phyloP scores from a whole-genome alignment of 2,797 vertebrate genomes.

The Ciconia nigra region DNA sequence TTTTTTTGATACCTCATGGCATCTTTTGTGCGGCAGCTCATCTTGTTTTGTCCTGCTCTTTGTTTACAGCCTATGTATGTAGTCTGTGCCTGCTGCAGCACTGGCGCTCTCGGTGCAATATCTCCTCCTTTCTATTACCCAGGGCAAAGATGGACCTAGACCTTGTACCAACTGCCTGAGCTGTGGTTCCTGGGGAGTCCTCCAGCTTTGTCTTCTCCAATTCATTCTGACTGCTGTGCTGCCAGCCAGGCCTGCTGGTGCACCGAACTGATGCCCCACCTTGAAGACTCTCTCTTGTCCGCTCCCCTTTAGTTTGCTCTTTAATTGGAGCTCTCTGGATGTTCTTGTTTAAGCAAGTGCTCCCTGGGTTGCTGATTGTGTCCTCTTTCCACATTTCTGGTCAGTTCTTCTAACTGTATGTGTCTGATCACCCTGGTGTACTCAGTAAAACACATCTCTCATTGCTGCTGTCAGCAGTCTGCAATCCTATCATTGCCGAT shows the following conservation, averaged over 20 bases:
- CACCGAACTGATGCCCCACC: background rate
- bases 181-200: slow-evolving; percentile 33
- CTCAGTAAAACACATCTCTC: background rate
- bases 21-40: background rate
- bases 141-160: slow-evolving; percentile 23
- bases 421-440: background rate
- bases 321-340: slow-evolving; percentile 18
- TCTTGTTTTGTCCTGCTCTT: slow-evolving; percentile 39
- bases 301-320: background rate
- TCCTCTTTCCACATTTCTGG: background rate
- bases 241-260: background rate
- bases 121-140: background rate
- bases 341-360: background rate
- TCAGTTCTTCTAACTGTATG: background rate
- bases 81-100: background rate
- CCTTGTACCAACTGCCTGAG: slow-evolving; percentile 51
- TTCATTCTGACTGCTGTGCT: slow-evolving; percentile 64
- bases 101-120: background rate
- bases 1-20: background rate
- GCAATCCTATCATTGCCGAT: background rate
- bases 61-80: slow-evolving; percentile 2
- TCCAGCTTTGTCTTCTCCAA: slow-evolving; percentile 27
- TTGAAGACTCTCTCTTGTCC: background rate
- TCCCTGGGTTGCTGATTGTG: background rate
- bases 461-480: background rate